phyloP scores from a whole-genome alignment of 2,113 vertebrate genomes.

The Aplodontia rufa region DNA sequence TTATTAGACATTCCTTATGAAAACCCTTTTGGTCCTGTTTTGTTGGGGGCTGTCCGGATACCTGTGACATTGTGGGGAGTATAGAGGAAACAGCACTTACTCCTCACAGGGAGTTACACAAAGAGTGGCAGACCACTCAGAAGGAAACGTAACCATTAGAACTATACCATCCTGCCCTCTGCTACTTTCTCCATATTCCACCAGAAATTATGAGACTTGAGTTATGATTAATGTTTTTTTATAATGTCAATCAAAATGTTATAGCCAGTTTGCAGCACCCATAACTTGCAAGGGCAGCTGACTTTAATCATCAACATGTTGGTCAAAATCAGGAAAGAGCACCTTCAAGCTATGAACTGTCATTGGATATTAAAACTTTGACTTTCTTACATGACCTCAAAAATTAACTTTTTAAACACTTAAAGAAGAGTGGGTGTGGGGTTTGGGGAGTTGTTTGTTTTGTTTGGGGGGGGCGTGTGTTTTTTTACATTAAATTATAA shows the following conservation, averaged over 20 bases:
- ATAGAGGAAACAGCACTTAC: not conserved
- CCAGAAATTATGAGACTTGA: not conserved
- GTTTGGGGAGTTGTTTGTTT: too few relatives aligned
- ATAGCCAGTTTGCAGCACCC: not conserved
- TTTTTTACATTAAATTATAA: constrained; percentile 28
- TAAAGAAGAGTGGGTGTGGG: not conserved
- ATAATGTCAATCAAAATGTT: not conserved
- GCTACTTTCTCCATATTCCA: not conserved
- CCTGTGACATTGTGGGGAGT: not conserved
- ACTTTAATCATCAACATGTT: not conserved
- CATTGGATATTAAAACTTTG: not conserved
- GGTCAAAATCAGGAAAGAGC: not conserved
- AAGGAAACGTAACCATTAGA: not conserved
- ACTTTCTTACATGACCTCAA: not conserved
- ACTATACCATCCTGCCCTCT: not conserved
- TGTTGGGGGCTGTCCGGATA: not conserved
- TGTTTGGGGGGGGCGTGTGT: not conserved
- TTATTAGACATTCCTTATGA: not conserved
- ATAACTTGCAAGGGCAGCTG: not conserved
- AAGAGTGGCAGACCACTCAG: not conserved
- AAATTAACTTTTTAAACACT: constrained; percentile 9
- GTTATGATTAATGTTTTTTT: not conserved
- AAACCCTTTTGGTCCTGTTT: not conserved
- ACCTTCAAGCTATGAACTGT: not conserved
- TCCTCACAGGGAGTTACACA: too few relatives aligned